Base-by-base conservation (phyloP, 2,797 vertebrate genomes). In the Poeciliopsis gracilis region DNA sequence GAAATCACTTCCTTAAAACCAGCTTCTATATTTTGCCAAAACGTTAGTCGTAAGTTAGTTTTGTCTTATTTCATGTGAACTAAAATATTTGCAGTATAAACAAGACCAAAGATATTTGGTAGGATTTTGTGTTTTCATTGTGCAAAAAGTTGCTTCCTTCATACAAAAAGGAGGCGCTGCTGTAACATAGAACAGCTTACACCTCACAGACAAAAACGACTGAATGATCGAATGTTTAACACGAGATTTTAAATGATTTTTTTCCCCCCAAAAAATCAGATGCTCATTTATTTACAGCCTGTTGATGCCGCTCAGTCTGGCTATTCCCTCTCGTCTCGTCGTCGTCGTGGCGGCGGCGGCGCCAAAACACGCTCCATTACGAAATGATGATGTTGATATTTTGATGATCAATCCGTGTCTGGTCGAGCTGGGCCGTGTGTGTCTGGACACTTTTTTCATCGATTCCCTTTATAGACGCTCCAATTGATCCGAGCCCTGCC, bases 321-420 rank as follows among this genome's bases (percentile, higher is more conserved):
- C 77, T 78, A n/a, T 66, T 59, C 80, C 77, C 76, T 77, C 38
- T n/a, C 73, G 2, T 30, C 55, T n/a, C 73, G 2, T 30, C 55
- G 41, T 9, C 1, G 47, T 63, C 6, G 75, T 16, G 61, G 36
- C 76, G 16, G 47, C 67, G 8, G 77, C n/a, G 61, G 36, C 76
- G 18, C 75, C 76, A 84, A 88, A 86, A 74, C 87, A 25, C 23
- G 43, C 89, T 90, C 87, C 90, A 86, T 91, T 86, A 91, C 75
- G 33, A 89, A 93, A 94, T 93, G 84, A 95, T 93, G 87, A 94
- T 93, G 94, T 93, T 94, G 93, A 89, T 92, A 91, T 94, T 90
- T 93, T 95, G 94, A 95, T 95, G 92, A 95, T 95, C 92, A 95
- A 95, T 95, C 95, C 89, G 95, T 95, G 93, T 90, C 75, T 91